Evolutionary conservation across 2,113 vertebrate genomes (phyloP).

Genomic region (Ascaphus truei): DNA sequence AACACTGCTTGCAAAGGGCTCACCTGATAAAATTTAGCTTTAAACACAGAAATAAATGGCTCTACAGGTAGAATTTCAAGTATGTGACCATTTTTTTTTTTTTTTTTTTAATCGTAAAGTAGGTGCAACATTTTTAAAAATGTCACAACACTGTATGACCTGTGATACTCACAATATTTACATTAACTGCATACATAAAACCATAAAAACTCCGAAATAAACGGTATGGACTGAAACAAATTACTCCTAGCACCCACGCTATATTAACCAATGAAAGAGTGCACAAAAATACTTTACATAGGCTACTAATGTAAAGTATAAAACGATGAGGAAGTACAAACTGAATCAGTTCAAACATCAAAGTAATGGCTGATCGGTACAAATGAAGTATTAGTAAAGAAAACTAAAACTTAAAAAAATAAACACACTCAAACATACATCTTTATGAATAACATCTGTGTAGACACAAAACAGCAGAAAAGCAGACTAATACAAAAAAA

Average conservation of each 20-base stretch:
- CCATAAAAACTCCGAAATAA: conserved; percentile 63
- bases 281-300: conserved; percentile 76
- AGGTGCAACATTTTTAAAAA: conserved; percentile 93
- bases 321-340: conserved; percentile 69
- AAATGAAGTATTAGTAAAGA: conserved; percentile 43
- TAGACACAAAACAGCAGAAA: conserved; percentile 44
- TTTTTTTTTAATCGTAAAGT: conserved; percentile 83
- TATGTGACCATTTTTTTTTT: conserved; percentile 78
- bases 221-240: conserved; percentile 67
- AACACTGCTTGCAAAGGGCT: conserved; percentile 54
- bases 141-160: conserved; percentile 92
- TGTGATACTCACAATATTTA: conserved; percentile 96
- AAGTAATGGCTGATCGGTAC: conserved; percentile 51
- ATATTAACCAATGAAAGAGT: conserved; percentile 66
- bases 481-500: conserved; percentile 37
- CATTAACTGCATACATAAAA: conserved; percentile 87
- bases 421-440: conserved; percentile 28
- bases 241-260: conserved; percentile 74
- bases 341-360: conserved; percentile 50
- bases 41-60: conserved; percentile 71
- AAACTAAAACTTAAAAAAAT: conserved; percentile 43
- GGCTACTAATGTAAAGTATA: conserved; percentile 74
- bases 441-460: conserved; percentile 46
- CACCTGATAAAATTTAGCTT: conserved; percentile 63
- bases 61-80: conserved; percentile 75